Evolutionary conservation across 2,888 invertebrate genomes (phyloP), one percentile per base, ranked within the genome.

Genomic region (Theretra japonica): DNA sequence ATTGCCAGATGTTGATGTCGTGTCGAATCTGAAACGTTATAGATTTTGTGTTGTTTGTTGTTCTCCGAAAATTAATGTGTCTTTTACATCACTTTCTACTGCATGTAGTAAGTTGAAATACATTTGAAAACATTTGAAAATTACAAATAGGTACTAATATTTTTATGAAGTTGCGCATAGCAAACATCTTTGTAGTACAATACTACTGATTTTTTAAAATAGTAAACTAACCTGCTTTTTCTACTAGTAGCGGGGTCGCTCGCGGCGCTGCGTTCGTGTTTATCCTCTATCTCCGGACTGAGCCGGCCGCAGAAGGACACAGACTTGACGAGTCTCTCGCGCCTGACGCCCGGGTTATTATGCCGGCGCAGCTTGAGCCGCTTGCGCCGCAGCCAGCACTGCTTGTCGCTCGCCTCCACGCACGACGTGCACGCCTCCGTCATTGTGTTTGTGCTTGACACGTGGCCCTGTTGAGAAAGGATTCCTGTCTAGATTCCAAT

Each of bases 291-390:
- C 79, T 95, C 95, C 1, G 95, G 92, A 69, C 94, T 94, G 72
- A 95, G 90, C 73, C 96, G 95, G 21, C 96, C 96, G 71, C 97
- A 96, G 90, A 97, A 97, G 8, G 97, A 97, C 59, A 96, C 96
- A 0, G 97, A 97, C 90, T 97, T 97, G 23, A 97, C 96, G 69
- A 97, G 87, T 57, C 95, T 90, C 74, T 95, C 94, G 17, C 92
- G 80, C 11, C 91, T 76, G 3, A 80, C 79, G 0, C 81, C 76
- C 65, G 88, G 86, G 75, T 86, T 89, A 79, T 87, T 88, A 69
- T 88, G 85, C 3, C 88, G 80, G 0, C 93, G 85, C 4, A 93
- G 79, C 73, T 93, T 93, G 33, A 92, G 82, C 4, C 93, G 84
- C 79, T 94, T 94, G 48, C 93, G 87, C 0, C 94, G 88, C 57